Conservation (phyloP, 92 coral and sea anemone genomes). For the Chrysogorgia sp. region DNA sequence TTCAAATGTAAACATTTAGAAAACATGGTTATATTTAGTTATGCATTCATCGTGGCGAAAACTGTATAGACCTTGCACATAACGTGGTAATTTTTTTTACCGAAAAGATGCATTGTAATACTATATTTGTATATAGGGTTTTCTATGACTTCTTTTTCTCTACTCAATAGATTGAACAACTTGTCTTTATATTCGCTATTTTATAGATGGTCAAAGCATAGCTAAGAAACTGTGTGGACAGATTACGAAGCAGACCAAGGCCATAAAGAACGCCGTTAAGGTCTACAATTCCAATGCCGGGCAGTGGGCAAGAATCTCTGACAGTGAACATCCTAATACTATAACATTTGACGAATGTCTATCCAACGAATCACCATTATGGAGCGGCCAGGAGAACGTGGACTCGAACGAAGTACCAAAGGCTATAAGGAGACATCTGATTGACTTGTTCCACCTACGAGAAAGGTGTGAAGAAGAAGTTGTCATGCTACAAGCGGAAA, state of each 20-base stretch:
- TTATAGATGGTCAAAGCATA: slow-evolving; percentile 64
- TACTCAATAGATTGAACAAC: too few species aligned
- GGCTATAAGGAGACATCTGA: background rate
- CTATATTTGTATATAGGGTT: too few species aligned
- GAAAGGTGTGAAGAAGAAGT: slow-evolving; percentile 21
- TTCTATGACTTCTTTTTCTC: too few species aligned
- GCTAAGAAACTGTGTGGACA: slow-evolving; percentile 56
- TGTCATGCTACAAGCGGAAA: slow-evolving; percentile 3
- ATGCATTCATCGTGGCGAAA: too few species aligned
- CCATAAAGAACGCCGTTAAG: slow-evolving; percentile 45
- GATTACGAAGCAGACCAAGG: slow-evolving; percentile 43
- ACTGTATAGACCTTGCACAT: too few species aligned
- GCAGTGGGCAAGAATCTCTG: too few species aligned
- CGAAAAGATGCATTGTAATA: background rate
- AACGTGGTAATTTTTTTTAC: too few species aligned
- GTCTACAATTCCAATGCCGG: slow-evolving; percentile 17
- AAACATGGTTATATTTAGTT: too few species aligned
- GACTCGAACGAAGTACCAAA: background rate
- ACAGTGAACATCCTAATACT: too few species aligned
- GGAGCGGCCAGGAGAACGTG: background rate
- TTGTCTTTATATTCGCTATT: background rate
- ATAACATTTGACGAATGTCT: too few species aligned
- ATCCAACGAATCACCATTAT: background rate
- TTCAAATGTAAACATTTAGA: too few species aligned
- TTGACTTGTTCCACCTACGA: background rate